Evolutionary conservation across 2,888 invertebrate species (phyloP), one percentile per base, ranked within the genome.

Genomic region (Lomographa bimaculata): DNA sequence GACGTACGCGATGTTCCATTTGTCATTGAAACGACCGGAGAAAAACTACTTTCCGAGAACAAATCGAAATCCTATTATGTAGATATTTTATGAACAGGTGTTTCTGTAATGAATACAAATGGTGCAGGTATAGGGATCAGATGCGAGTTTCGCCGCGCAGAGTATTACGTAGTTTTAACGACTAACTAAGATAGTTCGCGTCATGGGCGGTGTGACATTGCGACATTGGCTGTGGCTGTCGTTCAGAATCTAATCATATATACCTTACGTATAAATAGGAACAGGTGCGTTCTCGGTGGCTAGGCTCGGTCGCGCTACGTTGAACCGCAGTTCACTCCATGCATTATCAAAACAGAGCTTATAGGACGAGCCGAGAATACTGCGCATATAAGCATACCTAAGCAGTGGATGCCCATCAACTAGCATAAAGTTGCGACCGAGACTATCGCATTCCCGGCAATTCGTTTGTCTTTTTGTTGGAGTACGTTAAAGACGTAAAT

Each of bases 291-390:
- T 24, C 19, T 33, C 11, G n/a, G 26, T 38, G 37, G 40, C 55
- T 36, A 39, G 40, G 43, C 40, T 37, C 21, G 45, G 49, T 44
- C 53, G 46, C 52, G 46, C 43, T 35, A 39, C 33, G 45, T 36
- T 50, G 55, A 55, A 56, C 42, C 41, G 50, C 49, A 40, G 49
- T n/a, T n/a, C n/a, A n/a, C n/a, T 50, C 57, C 50, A 70, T 74
- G 69, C 71, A 71, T 76, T 68, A 73, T 68, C 68, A 69, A 72
- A 69, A 69, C 53, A 53, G 42, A 43, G 40, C 49, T 46, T 46
- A 52, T 21, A 55, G 53, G 47, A 39, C 26, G 23, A 33, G 51
- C 38, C 47, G 40, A 50, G 45, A 46, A 30, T 33, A 29, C 54
- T 45, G 40, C 7, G 21, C 26, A 5, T 46, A 67, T 64, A 61